These are phyloP conservation scores for Cephonodes hylas DNA, from an alignment of 2,888 invertebrate genomes.

Conservation along the genomic window DNA sequence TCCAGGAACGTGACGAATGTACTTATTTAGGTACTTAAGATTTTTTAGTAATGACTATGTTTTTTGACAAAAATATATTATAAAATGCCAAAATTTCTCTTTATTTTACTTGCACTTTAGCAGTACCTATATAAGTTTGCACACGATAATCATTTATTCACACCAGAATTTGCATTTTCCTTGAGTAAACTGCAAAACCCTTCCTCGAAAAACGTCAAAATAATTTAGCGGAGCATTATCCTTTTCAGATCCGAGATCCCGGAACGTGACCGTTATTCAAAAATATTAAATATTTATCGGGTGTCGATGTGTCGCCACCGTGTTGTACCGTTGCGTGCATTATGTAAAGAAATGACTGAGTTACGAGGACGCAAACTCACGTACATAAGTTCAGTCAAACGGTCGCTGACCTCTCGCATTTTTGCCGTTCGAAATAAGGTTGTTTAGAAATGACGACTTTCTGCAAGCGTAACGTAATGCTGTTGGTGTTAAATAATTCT, in stretches of 20 bases:
- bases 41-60: too few relatives aligned
- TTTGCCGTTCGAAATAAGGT: slow-evolving; percentile 34
- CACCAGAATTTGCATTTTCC: neutral
- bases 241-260: neutral
- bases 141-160: neutral
- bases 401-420: slow-evolving; percentile 59
- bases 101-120: too few relatives aligned
- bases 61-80: too few relatives aligned
- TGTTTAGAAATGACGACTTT: slow-evolving; percentile 28
- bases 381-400: slow-evolving; percentile 28
- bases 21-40: too few relatives aligned
- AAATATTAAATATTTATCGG: slow-evolving; percentile 22
- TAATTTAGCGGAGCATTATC: neutral
- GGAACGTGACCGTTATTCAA: slow-evolving; percentile 6
- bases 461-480: neutral
- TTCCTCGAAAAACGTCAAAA: neutral
- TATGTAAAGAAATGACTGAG: slow-evolving; percentile 44
- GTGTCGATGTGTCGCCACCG: slow-evolving; percentile 19
- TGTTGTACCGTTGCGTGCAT: slow-evolving; percentile 29
- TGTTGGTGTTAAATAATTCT: neutral
- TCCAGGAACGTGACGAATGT: too few relatives aligned
- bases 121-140: neutral
- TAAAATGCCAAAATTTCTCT: too few relatives aligned
- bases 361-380: slow-evolving; percentile 42
- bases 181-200: neutral